Conservation (phyloP, 2,888 invertebrate species). For the Dryadula phaetusa region DNA sequence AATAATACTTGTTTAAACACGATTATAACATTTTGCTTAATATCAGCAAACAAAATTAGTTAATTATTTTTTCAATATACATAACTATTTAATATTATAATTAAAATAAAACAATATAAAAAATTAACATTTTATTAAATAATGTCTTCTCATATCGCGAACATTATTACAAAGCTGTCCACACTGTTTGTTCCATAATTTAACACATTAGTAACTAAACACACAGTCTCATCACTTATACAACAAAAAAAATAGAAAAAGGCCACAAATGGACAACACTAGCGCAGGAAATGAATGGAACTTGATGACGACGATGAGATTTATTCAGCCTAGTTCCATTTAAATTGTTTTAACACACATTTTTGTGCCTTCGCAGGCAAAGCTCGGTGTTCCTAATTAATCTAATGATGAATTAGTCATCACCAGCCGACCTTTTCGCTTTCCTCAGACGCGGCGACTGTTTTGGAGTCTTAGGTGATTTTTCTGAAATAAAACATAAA, state of each 20-base stretch:
- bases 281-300: constrained; percentile 24
- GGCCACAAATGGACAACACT: constrained; percentile 44
- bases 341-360: constrained; percentile 58
- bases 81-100: no score
- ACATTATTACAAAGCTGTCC: constrained; percentile 75
- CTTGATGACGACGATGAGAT: constrained; percentile 10
- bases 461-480: constrained; percentile 86
- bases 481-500: constrained; percentile 83
- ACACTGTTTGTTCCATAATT: constrained; percentile 82
- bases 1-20: no score
- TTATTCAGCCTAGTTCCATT: constrained; percentile 61
- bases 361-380: constrained; percentile 44
- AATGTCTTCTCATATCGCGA: constrained; percentile 73
- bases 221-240: constrained; percentile 65
- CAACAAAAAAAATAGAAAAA: constrained; percentile 63
- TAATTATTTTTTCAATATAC: no score
- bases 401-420: constrained; percentile 78
- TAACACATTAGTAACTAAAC: constrained; percentile 74
- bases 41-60: no score
- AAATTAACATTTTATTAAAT: constrained; percentile 82
- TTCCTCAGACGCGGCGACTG: constrained; percentile 92
- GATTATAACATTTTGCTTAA: no score
- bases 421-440: constrained; percentile 89
- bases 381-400: constrained; percentile 45
- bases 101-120: constrained; percentile 50